Evolutionary conservation across 35 echinoderm and acorn worm species (phyloP), one percentile per base, ranked within the genome.

Genomic region (Ophiothrix spiculata): DNA sequence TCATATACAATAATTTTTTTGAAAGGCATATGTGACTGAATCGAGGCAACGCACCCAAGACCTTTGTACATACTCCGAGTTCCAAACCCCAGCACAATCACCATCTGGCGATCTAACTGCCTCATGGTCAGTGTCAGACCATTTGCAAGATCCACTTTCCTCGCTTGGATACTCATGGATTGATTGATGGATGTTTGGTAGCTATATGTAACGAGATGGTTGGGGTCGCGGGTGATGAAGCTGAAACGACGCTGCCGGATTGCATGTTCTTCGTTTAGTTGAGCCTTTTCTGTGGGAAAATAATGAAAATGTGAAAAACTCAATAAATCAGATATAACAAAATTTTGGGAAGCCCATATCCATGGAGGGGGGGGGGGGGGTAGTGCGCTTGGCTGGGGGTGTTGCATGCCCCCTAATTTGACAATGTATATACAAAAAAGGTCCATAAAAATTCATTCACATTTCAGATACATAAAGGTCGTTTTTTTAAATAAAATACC

Each of bases 1-100:
- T 87, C 90, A 46, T 93, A 97, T 1, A 97, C 89, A 85, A 97
- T 90, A 36, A 97, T 90, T 69, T 87, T 90, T 85, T 93, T 97
- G 77, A 90, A 80, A 1, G 91, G 88, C 94, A 97, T 97, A 35
- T 97, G 94, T 16, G 94, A 82, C 75, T 97, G 94, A 39, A 97
- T 85, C 33, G 94, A 97, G 28, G 94, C 89, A n/a, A 97, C 88
- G 87, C 93, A 90, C 31, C 94, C 94, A 10, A 97, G 87, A 23
- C 90, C 94, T 16, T 87, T 35, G 56, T 90, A 87, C 11, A 88
- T 85, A 35, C 80, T 63, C 16, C 46, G 84, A 19, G 93, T 69
- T 32, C 69, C 49, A 64, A 97, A 90, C 1, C 94, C 91, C 1
- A 91, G 83, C 34, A 93, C 91, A 32, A 97, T 88, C 2, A 92